Evolutionary conservation across 1,140 invertebrate species (phyloP).

Genomic region (Drosophila watanabei): DNA sequence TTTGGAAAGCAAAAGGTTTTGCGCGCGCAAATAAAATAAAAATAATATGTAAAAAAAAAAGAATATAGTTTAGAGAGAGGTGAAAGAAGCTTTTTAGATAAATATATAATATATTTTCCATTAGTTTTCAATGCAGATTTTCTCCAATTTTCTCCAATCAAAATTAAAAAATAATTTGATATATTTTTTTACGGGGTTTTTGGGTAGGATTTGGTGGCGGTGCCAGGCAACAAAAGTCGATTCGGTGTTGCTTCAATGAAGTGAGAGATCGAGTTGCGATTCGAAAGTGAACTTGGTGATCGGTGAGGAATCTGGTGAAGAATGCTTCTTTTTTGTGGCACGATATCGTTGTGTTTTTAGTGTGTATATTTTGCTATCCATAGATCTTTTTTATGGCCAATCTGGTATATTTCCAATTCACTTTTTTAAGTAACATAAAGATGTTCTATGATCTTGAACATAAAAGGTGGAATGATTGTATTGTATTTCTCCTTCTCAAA

Average conservation of each 20-base stretch:
- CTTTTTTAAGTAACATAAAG: neutral
- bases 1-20: conserved; percentile 30
- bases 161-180: conserved; percentile 12
- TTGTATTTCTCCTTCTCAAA: neutral
- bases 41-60: conserved; percentile 20
- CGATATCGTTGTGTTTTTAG: neutral
- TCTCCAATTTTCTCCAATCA: conserved; percentile 7
- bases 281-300: conserved; percentile 34
- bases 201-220: conserved; percentile 2
- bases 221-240: conserved; percentile 44
- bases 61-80: conserved; percentile 29
- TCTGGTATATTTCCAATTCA: neutral
- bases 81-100: conserved; percentile 15
- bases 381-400: conserved; percentile 2
- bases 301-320: conserved; percentile 8
- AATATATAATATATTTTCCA: conserved; percentile 10
- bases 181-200: neutral
- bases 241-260: conserved; percentile 39
- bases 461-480: conserved; percentile 2
- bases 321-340: conserved; percentile 14
- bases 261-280: conserved; percentile 19
- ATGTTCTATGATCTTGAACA: conserved; percentile 1
- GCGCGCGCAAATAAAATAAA: conserved; percentile 36
- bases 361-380: conserved; percentile 6
- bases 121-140: conserved; percentile 6